Percentiles rank a stretch among this genome's conserved stretches.
phyloP scores from a whole-genome alignment of 1,140 invertebrate species.

The Chironomus striatipennis region DNA sequence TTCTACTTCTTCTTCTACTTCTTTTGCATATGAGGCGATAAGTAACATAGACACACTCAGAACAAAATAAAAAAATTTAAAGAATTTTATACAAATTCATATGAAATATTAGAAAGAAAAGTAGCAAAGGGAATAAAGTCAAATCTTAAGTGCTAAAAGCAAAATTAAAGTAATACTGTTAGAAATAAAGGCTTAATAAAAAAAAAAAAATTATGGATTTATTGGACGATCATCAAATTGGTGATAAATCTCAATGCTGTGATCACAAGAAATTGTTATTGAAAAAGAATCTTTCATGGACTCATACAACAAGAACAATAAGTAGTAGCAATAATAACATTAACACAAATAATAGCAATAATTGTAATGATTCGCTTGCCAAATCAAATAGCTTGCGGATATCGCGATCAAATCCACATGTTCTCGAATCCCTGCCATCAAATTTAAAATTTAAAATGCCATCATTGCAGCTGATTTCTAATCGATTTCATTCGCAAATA shows the following conservation, averaged over 20 bases:
- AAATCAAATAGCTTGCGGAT: neutral
- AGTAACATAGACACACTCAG: neutral
- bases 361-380: neutral
- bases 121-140: neutral
- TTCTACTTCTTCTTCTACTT: neutral
- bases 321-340: slow-evolving; percentile 1
- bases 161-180: neutral
- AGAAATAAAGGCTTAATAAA: neutral
- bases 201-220: neutral
- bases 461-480: neutral
- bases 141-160: neutral
- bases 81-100: neutral
- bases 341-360: neutral
- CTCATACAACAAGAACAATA: neutral
- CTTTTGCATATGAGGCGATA: no score
- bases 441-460: neutral
- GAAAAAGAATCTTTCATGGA: slow-evolving; percentile 15
- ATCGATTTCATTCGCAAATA: slow-evolving; percentile 10
- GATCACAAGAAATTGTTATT: slow-evolving; percentile 14
- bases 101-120: neutral
- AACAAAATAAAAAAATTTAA: neutral
- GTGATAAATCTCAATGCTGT: neutral
- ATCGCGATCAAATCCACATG: slow-evolving; percentile 1
- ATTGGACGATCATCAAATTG: neutral
- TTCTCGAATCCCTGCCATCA: neutral